phyloP scores from a whole-genome alignment of 1,140 invertebrate genomes.

The Aethina tumida region DNA sequence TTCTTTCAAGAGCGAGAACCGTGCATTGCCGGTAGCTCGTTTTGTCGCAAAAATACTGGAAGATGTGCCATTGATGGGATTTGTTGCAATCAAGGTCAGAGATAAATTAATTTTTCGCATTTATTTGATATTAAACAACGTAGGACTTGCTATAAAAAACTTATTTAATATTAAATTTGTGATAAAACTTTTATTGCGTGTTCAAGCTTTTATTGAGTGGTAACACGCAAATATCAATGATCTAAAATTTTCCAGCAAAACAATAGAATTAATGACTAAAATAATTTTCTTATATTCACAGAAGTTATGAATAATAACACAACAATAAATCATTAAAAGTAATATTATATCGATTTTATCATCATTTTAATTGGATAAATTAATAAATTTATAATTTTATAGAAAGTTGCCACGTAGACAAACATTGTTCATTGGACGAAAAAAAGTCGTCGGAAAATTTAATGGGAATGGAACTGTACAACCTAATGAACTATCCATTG shows the following conservation, averaged over 20 bases:
- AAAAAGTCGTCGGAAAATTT: slow-evolving; percentile 7
- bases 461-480: slow-evolving; percentile 6
- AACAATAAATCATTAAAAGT: slow-evolving; percentile 3
- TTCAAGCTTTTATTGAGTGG: no score
- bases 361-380: slow-evolving; percentile 12
- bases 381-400: slow-evolving; percentile 12
- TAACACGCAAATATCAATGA: no score
- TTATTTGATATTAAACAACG: slow-evolving; percentile 3
- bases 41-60: slow-evolving; percentile 41
- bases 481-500: slow-evolving; percentile 4
- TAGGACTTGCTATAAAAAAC: not conserved
- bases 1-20: slow-evolving; percentile 37
- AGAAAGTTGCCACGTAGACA: slow-evolving; percentile 38
- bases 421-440: slow-evolving; percentile 30
- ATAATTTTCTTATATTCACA: slow-evolving; percentile 3
- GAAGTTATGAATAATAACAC: slow-evolving; percentile 3
- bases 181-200: no score
- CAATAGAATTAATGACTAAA: no score
- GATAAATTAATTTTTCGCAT: not conserved
- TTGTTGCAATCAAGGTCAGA: slow-evolving; percentile 45
- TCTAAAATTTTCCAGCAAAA: no score
- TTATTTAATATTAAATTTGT: no score
- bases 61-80: slow-evolving; percentile 42
- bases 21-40: slow-evolving; percentile 39
- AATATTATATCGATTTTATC: not conserved